Evolutionary conservation across 2,888 invertebrate genomes (phyloP), one percentile per base, ranked within the genome.

Genomic region (Folsomia candida): DNA sequence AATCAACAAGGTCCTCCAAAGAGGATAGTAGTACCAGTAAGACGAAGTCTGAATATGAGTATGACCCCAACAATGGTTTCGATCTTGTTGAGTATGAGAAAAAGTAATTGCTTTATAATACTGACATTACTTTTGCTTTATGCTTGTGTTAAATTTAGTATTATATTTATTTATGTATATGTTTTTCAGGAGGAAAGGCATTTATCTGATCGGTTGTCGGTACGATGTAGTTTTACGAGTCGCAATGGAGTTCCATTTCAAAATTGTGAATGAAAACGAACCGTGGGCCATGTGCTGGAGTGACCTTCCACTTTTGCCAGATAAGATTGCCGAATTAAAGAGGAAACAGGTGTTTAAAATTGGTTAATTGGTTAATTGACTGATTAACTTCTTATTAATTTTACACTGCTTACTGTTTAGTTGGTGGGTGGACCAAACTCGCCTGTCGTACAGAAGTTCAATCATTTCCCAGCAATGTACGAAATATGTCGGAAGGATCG

Each of bases 211-310:
- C 66, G 89, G 88, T 83, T 91, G 90, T 80, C 88, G 90, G 25
- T 90, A 90, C 82, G 90, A 90, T 75, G 88, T 89, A 69, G 90
- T 93, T 51, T 85, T 89, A 37, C 87, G 88, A 80, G 88, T 90
- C 0, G 88, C 91, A 0, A 85, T 87, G 72, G 88, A 89, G 76
- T 89, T 89, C 81, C 90, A 89, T 0, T 91, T 91, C 87, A 87
- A 88, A 73, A 90, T 91, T 82, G 92, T 92, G 0, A 86, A 87
- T 0, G 93, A 93, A 79, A 88, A 88, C 59, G 92, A 93, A 70
- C 88, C 89, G 64, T 96, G 95, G 95, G 92, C 93, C 82, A 87
- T 96, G 76, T 91, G 90, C 81, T 96, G 95, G 95, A 92, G 92
- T 0, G 95, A 96, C 82, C 87, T 90, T 81, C 90, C 92, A 76